Percentiles rank a stretch among this genome's conserved stretches.
Evolutionary conservation across 1,140 invertebrate species (phyloP).

Genomic region (Acyrthosiphon pisum): DNA sequence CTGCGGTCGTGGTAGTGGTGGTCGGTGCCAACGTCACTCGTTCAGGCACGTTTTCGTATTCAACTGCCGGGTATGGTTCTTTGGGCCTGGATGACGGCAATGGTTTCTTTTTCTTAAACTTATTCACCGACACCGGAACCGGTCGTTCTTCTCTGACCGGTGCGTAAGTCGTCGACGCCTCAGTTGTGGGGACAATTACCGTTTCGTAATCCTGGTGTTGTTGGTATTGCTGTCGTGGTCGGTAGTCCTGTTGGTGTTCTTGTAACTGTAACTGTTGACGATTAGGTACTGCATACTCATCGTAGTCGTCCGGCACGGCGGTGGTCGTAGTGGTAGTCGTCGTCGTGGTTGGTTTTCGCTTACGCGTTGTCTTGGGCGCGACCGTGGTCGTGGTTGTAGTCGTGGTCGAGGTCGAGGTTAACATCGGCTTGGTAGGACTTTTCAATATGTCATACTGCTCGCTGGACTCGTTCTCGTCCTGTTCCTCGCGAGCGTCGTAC

Average conservation of each 20-base stretch:
- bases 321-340: slow-evolving; percentile 37
- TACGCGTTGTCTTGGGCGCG: background rate
- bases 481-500: background rate
- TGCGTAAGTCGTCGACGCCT: background rate
- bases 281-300: slow-evolving; percentile 52
- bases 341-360: slow-evolving; percentile 44
- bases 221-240: slow-evolving; percentile 27
- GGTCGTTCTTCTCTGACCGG: slow-evolving; percentile 17
- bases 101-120: slow-evolving; percentile 56
- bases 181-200: background rate
- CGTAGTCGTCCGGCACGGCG: slow-evolving; percentile 41
- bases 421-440: background rate
- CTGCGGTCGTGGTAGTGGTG: background rate
- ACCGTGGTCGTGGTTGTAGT: background rate
- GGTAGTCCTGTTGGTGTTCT: slow-evolving; percentile 45
- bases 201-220: slow-evolving; percentile 48
- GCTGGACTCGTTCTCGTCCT: slow-evolving; percentile 38
- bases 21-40: slow-evolving; percentile 47
- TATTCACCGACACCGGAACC: slow-evolving; percentile 11
- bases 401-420: background rate
- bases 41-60: background rate
- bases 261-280: slow-evolving; percentile 22
- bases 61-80: background rate
- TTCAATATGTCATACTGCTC: slow-evolving; percentile 26
- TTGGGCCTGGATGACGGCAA: slow-evolving; percentile 26